These are phyloP conservation scores for Agapornis canus DNA, from an alignment of 2,797 vertebrate species.

Conservation along the genomic window DNA sequence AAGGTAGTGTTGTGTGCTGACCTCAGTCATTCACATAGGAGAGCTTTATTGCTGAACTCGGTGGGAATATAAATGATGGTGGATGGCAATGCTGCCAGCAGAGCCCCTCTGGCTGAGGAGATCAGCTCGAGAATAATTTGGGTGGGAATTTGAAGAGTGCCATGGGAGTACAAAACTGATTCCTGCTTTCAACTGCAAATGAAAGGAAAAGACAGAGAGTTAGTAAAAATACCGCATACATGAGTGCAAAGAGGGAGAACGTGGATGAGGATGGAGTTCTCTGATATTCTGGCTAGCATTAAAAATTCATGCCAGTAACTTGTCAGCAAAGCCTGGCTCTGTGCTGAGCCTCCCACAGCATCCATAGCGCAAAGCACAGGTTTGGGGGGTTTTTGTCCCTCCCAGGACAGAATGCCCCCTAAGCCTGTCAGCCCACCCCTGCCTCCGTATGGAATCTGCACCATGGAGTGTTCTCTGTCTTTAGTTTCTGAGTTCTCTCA, in stretches of 20 bases:
- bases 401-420: background rate
- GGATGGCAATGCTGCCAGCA: background rate
- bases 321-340: background rate
- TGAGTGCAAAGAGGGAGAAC: background rate
- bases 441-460: background rate
- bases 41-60: background rate
- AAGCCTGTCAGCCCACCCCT: background rate
- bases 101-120: background rate
- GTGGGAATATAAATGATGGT: conserved; percentile 18
- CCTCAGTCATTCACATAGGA: background rate
- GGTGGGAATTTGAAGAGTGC: conserved; percentile 4
- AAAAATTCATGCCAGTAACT: background rate
- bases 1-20: background rate
- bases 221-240: background rate
- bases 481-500: background rate
- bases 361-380: background rate
- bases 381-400: background rate
- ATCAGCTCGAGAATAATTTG: conserved; percentile 32
- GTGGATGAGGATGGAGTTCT: background rate
- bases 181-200: background rate
- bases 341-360: background rate
- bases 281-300: background rate
- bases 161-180: background rate
- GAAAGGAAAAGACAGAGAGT: background rate
- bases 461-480: background rate